Conservation (phyloP, 2,797 vertebrate genomes). For the Onychomys torridus region DNA sequence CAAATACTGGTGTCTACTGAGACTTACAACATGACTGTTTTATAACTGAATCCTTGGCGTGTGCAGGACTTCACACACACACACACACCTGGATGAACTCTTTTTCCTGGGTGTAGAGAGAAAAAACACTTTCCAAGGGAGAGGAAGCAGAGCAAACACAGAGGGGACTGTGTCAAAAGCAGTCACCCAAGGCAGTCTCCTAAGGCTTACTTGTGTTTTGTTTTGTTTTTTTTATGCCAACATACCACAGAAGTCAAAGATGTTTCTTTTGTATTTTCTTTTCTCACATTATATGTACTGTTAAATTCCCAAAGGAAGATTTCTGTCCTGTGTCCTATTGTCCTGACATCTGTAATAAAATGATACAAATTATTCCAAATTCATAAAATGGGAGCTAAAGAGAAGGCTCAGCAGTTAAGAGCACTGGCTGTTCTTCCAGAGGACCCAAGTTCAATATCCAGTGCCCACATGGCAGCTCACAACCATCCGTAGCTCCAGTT, state of each 20-base stretch:
- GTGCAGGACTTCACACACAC: neutral
- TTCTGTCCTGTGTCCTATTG: slow-evolving; percentile 15
- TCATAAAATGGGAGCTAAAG: neutral
- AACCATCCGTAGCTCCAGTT: neutral
- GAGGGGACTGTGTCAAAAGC: neutral
- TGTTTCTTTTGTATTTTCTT: slow-evolving; percentile 1
- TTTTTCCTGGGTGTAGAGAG: neutral
- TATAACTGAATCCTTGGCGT: slow-evolving; percentile 44
- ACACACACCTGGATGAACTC: neutral
- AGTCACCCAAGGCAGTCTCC: neutral
- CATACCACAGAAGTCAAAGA: neutral
- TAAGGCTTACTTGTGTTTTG: fast-evolving
- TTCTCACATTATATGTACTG: neutral
- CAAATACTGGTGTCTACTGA: slow-evolving; percentile 61
- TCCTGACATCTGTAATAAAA: slow-evolving; percentile 43
- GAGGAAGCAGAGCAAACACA: neutral
- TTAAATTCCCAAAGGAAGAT: neutral
- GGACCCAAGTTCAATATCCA: neutral
- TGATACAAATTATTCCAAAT: slow-evolving; percentile 24
- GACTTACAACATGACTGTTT: slow-evolving; percentile 48
- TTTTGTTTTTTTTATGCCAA: neutral
- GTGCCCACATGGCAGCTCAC: neutral
- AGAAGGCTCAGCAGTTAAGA: neutral
- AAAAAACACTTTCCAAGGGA: slow-evolving; percentile 38
- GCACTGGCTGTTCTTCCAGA: neutral